Conservation (phyloP, 2,888 invertebrate species). For the Monopis laevigella region DNA sequence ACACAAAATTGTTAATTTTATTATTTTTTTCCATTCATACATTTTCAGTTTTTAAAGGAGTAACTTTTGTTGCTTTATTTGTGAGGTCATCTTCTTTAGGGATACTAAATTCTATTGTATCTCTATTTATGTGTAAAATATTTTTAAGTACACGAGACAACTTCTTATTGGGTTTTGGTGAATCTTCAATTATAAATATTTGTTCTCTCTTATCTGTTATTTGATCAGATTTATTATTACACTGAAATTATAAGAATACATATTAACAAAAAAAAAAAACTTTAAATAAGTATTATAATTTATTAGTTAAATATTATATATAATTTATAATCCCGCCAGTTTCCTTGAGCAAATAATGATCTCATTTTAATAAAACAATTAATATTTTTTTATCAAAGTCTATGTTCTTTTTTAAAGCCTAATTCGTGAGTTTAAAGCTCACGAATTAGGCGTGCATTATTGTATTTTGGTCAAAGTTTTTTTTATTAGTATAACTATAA, state of each 20-base stretch:
- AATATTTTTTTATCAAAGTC: no score
- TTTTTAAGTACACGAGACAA: conserved; percentile 39
- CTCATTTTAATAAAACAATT: no score
- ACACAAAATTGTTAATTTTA: neutral
- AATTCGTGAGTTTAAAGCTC: no score
- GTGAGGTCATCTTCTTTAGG: conserved; percentile 43
- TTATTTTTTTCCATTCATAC: neutral
- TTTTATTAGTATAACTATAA: no score
- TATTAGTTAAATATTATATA: no score
- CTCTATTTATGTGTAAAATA: conserved; percentile 47
- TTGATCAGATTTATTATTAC: conserved; percentile 27
- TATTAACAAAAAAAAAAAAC: no score
- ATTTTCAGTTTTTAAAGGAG: conserved; percentile 40
- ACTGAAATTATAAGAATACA: conserved; percentile 27
- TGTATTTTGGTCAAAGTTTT: no score
- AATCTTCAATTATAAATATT: conserved; percentile 44
- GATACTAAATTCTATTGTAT: conserved; percentile 41
- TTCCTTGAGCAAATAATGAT: no score
- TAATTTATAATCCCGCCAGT: no score
- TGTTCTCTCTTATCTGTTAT: conserved; percentile 40
- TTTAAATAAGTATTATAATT: no score
- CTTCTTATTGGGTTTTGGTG: conserved; percentile 41
- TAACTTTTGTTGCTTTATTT: conserved; percentile 49
- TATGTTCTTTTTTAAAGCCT: no score
- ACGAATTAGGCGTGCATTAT: no score